These are phyloP conservation scores for Macaca nemestrina DNA, from an alignment of 2,113 vertebrate species.

Conservation along the genomic window DNA sequence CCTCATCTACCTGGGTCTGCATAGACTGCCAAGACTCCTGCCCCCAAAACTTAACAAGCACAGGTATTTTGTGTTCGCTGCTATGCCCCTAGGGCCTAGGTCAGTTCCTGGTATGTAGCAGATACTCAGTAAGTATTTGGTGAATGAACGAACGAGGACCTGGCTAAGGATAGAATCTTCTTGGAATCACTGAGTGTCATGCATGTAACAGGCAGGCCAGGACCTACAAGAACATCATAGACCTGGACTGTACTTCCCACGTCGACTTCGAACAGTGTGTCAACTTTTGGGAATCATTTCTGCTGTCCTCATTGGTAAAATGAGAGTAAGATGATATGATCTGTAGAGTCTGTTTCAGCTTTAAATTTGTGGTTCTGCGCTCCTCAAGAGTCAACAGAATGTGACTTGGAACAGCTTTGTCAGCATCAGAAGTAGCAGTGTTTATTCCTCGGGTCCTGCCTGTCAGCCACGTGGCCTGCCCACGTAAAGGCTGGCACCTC, in stretches of 20 bases:
- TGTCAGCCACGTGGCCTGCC: neutral
- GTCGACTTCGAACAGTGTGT: neutral
- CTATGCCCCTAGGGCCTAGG: neutral
- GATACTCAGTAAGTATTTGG: neutral
- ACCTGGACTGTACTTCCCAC: neutral
- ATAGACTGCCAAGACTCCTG: neutral
- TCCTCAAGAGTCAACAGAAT: neutral
- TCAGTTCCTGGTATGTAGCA: neutral
- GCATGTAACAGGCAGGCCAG: neutral
- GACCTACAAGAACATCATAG: neutral
- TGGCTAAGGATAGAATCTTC: neutral
- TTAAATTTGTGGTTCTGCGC: neutral
- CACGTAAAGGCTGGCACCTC: neutral
- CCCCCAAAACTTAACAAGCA: neutral
- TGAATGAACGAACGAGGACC: neutral
- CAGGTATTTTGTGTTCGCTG: neutral
- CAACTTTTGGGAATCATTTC: neutral
- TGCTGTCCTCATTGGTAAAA: neutral
- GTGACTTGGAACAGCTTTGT: neutral
- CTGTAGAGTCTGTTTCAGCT: neutral
- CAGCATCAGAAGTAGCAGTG: neutral
- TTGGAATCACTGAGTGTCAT: neutral
- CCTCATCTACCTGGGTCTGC: neutral
- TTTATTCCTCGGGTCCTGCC: neutral
- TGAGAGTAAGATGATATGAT: neutral